Evolutionary conservation across 2,113 vertebrate species (phyloP).

Genomic region (Takifugu flavidus): DNA sequence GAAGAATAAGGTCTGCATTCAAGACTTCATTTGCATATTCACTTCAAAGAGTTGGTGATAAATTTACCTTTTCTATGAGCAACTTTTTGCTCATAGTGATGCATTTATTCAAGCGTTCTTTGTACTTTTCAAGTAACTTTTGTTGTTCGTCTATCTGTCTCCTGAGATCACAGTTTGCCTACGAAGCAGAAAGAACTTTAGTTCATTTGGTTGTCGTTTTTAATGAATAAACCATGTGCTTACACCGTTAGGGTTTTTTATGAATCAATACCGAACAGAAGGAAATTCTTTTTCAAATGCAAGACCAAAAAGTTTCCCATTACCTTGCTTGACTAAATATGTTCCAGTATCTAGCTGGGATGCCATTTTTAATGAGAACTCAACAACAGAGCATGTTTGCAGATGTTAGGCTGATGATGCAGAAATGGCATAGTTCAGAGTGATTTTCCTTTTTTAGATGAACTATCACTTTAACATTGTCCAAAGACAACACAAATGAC

Average conservation of each 20-base stretch:
- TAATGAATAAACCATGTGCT: no score
- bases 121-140: conserved; percentile 99
- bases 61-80: conserved; percentile 95
- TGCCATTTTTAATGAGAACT: no score
- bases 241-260: no score
- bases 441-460: no score
- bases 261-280: no score
- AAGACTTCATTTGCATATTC: neutral
- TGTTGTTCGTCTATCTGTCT: conserved; percentile 99
- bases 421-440: neutral
- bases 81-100: conserved; percentile 99
- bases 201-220: neutral
- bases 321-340: no score
- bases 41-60: neutral
- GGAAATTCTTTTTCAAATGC: no score
- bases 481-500: neutral
- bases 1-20: neutral
- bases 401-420: neutral
- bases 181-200: conserved; percentile 19
- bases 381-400: no score
- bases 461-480: neutral
- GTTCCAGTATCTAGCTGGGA: no score
- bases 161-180: conserved; percentile 99
- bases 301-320: no score
- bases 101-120: conserved; percentile 99